These are phyloP conservation scores for Papilio gigon DNA, from an alignment of 2,888 invertebrate genomes.

Conservation along the genomic window DNA sequence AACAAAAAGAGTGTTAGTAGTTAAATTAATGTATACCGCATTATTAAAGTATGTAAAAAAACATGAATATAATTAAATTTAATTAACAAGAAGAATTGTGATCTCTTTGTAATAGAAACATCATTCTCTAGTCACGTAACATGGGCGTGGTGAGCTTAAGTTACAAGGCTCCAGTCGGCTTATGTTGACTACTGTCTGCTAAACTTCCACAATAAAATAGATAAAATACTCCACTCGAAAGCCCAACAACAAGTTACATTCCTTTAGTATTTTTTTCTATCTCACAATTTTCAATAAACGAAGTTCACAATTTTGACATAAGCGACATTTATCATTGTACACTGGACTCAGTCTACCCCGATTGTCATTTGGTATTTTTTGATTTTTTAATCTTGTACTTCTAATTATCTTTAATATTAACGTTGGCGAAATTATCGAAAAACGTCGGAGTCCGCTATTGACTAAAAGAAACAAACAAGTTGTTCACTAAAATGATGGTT, in stretches of 20 bases:
- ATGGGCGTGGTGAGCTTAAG: constrained; percentile 9
- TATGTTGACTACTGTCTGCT: constrained; percentile 17
- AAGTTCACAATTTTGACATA: too few species aligned
- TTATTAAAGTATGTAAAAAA: not conserved
- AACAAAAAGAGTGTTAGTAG: not conserved
- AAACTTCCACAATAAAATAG: constrained; percentile 9
- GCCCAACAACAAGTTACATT: not conserved
- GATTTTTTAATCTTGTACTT: too few species aligned
- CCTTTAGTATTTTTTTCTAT: not conserved
- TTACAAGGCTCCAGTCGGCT: constrained; percentile 14
- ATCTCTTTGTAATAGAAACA: constrained; percentile 4
- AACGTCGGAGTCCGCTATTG: too few species aligned
- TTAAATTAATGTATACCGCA: not conserved
- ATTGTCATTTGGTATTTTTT: too few species aligned
- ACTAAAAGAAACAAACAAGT: not conserved
- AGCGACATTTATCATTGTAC: too few species aligned
- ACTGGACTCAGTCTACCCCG: too few species aligned
- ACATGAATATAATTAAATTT: not conserved
- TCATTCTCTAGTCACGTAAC: constrained; percentile 11
- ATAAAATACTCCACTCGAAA: not conserved
- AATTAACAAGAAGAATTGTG: not conserved
- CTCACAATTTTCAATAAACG: not conserved
- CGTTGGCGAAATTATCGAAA: too few species aligned
- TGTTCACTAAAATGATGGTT: not conserved
- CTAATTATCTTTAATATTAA: too few species aligned